Evolutionary conservation across 2,113 vertebrate genomes (phyloP).

Genomic region (Choloepus hoffmanni): DNA sequence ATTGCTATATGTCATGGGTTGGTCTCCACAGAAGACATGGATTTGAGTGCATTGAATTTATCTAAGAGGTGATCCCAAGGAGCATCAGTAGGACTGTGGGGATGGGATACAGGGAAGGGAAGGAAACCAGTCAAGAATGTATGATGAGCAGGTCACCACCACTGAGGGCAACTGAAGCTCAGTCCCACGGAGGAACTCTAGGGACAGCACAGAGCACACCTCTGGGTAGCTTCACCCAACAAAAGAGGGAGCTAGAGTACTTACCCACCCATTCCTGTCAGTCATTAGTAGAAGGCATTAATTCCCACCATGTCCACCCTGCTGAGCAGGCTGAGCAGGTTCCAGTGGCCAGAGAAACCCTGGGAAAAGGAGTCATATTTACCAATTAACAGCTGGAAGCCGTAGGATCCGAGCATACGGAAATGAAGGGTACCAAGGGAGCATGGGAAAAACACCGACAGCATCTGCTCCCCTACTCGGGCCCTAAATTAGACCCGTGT

Average conservation of each 20-base stretch:
- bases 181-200: neutral
- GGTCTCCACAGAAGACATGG: neutral
- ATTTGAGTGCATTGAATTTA: neutral
- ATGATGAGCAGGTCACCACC: neutral
- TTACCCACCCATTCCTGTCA: neutral
- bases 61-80: neutral
- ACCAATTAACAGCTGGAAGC: neutral
- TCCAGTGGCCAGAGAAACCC: neutral
- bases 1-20: neutral
- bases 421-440: neutral
- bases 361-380: no score
- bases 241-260: neutral
- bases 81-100: neutral
- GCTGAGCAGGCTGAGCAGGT: neutral
- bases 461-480: neutral
- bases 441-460: accelerated
- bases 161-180: neutral
- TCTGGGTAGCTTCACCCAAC: neutral
- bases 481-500: neutral
- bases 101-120: neutral
- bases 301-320: neutral
- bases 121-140: neutral
- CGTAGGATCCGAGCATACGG: accelerated
- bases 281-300: neutral
- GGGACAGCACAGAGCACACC: neutral